Base-by-base conservation (phyloP, 2,888 invertebrate species). In the Xestoiulus laeticollis region DNA sequence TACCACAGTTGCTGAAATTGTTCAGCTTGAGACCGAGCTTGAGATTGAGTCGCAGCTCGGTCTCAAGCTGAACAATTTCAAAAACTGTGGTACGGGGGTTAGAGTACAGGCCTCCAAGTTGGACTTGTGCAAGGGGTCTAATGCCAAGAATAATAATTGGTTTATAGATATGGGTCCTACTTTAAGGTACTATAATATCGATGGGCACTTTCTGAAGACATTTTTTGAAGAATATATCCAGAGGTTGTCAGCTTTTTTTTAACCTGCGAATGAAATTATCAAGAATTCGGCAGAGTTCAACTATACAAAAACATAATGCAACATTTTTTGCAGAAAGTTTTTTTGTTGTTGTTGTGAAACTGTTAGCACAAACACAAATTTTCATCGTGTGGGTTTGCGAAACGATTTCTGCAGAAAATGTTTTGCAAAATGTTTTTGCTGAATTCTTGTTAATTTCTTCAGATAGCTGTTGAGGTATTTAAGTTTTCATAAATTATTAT, bases 331-430 rank as follows among this genome's bases (percentile, higher is more conserved):
- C 78, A 78, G 78, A 78, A 78, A 14, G 48, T 12, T 14, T 12
- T 48, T 48, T 43, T 43, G 5, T 68, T 30, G 78, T 30, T 78
- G 5, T 12, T 26, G 26, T 68, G 68, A 26, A 68, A 22, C 26
- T 10, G 68, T 26, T 30, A 22, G 78, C 78, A 78, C 78, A 78
- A 78, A 78, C 78, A 12, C 78, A 78, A 78, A 30, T 78, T n/a
- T 68, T 68, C 68, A 68, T n/a, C 19, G 14, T 68, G 68, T 68
- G 10, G 59, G 59, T 68, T 68, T 68, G 16, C 48, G 16, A 38
- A 38, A 38, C 48, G n/a, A 59, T n/a, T 78, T 78, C 78, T 78
- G 78, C 78, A 26, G 30, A 14, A 30, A 78, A 78, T 30, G 3
- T 30, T 14, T 48, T 30, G 30, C 30, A 30, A 78, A 30, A 30